Base-by-base conservation (phyloP, 2,113 vertebrate genomes). In the Lucifuga dentata region DNA sequence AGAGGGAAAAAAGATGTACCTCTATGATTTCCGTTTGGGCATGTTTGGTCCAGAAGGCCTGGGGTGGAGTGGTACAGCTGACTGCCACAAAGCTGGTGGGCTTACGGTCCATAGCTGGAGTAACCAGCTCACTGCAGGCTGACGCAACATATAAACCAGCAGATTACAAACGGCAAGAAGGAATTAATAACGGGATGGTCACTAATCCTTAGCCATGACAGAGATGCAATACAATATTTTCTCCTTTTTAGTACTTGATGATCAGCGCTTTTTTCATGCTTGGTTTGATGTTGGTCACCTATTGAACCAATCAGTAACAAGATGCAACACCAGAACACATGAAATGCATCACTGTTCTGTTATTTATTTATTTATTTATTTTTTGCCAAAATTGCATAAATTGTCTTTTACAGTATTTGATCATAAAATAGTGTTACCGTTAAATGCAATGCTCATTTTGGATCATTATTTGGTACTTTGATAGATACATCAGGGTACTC, bases 1-100 rank as follows among this genome's bases (percentile, higher is more conserved):
- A 10, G 8, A 23, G 38, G 10, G 6, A 6, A 20, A 6, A 5
- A 21, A 15, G 11, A 17, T 1, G 88, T 73, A 99, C 98, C 95
- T 99, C 98, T 50, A 99, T 99, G 84, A 99, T 98, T 88, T 99
- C 98, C 8, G 97, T 99, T 78, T 99, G 98, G 4, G 97, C 95
- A 8, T 99, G 98, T 74, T 99, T 99, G 0, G 96, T 99, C 98
- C 98, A 99, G 91, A 99, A 99, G 1, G 97, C 98, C 93, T 99
- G 98, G n/a, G 98, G 98, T 17, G 97, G 97, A 9, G 98, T 99
- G 57, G 98, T 99, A 73, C 97, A 98, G 77, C 97, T 99, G 87
- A 99, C 93, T 11, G 97, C 95, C 55, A 99, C 97, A 85, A 99
- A 99, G 92, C 96, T 97, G 92, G 95, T 97, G 67, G 98, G 97